phyloP scores from a whole-genome alignment of 2,888 invertebrate genomes.

The Oxyteleia sp. region DNA sequence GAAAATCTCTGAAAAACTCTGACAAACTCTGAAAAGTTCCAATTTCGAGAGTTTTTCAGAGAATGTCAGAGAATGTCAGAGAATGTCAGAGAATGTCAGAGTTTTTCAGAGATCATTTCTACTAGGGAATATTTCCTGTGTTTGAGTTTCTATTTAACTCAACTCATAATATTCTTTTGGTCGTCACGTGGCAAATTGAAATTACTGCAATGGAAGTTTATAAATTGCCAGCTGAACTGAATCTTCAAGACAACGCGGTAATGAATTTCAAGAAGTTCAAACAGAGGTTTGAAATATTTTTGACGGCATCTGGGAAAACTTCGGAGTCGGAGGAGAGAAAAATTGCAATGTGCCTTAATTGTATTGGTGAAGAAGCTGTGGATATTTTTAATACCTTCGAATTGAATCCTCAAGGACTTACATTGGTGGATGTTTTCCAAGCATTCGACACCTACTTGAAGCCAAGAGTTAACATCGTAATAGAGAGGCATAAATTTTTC shows the following conservation, averaged over 20 bases:
- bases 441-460: slow-evolving; percentile 22
- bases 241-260: slow-evolving; percentile 23
- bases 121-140: no score
- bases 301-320: slow-evolving; percentile 2
- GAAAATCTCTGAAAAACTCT: no score
- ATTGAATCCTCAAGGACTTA: neutral
- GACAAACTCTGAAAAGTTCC: no score
- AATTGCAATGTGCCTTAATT: slow-evolving; percentile 14
- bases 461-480: slow-evolving; percentile 35
- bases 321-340: neutral
- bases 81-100: no score
- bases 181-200: no score
- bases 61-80: no score
- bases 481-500: slow-evolving; percentile 53
- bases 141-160: no score
- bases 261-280: slow-evolving; percentile 27
- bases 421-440: neutral
- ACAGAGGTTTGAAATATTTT: slow-evolving; percentile 21
- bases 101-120: no score
- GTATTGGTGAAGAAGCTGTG: slow-evolving; percentile 13
- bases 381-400: slow-evolving; percentile 21
- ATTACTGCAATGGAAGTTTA: no score
- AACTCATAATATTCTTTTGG: no score
- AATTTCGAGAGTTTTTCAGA: no score
- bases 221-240: slow-evolving; percentile 9